Evolutionary conservation across 2,113 vertebrate species (phyloP).

Genomic region (Thunnus thynnus): DNA sequence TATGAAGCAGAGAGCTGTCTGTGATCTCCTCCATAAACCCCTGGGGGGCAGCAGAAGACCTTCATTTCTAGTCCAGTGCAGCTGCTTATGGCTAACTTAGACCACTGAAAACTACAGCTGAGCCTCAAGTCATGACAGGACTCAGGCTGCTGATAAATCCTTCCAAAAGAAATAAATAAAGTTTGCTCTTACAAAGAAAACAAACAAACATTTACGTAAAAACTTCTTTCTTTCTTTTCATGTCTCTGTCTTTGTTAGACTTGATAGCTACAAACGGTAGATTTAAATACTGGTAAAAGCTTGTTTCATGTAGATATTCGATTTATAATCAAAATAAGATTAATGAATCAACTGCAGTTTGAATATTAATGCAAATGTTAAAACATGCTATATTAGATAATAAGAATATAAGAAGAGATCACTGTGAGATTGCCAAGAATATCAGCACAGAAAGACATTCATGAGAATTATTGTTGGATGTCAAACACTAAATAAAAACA

Average conservation of each 20-base stretch:
- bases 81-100: conserved; percentile 57
- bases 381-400: background rate
- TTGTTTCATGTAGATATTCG: background rate
- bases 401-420: background rate
- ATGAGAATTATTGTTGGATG: background rate
- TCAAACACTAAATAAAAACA: conserved; percentile 6
- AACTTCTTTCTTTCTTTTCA: background rate
- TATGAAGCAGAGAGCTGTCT: background rate
- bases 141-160: conserved; percentile 59
- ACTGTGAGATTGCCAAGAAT: background rate
- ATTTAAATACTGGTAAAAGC: background rate
- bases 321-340: background rate
- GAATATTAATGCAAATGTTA: background rate
- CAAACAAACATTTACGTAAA: conserved; percentile 9
- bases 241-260: background rate
- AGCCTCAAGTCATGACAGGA: conserved; percentile 43
- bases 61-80: conserved; percentile 42
- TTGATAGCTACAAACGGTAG: background rate
- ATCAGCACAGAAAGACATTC: background rate
- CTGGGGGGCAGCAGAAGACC: conserved; percentile 84
- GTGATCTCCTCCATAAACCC: conserved; percentile 50
- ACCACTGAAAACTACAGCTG: conserved; percentile 45
- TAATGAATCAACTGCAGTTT: background rate
- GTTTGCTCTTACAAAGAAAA: conserved; percentile 47
- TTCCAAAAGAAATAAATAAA: conserved; percentile 40